Evolutionary conservation across 2,797 vertebrate genomes (phyloP).

Genomic region (Typhlichthys eigenmanni): DNA sequence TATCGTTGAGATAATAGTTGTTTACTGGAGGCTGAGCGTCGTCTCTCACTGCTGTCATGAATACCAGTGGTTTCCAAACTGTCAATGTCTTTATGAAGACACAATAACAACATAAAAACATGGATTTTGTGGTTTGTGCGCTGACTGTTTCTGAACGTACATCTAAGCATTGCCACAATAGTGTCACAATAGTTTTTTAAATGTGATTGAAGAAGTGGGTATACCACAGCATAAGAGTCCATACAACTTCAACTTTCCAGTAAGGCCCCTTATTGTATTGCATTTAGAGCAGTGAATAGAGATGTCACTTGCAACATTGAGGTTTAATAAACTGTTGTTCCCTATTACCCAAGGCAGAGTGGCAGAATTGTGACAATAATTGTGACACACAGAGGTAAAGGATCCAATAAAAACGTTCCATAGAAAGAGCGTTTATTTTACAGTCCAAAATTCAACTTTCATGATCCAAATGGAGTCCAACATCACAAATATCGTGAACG

Average conservation of each 20-base stretch:
- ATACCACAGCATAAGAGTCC: constrained; percentile 18
- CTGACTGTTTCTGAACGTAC: constrained; percentile 43
- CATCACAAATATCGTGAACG: too few relatives aligned
- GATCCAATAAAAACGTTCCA: too few relatives aligned
- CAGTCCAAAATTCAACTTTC: too few relatives aligned
- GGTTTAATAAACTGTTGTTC: too few relatives aligned
- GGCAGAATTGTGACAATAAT: too few relatives aligned
- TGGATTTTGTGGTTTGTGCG: constrained; percentile 53
- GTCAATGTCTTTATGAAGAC: constrained; percentile 63
- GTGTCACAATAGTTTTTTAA: constrained; percentile 43
- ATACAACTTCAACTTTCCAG: too few relatives aligned
- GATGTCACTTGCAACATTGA: background rate
- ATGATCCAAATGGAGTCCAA: too few relatives aligned
- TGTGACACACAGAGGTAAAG: too few relatives aligned
- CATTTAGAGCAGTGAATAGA: background rate
- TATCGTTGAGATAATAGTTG: constrained; percentile 69
- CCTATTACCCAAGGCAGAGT: too few relatives aligned
- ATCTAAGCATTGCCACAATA: too few relatives aligned
- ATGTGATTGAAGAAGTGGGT: constrained; percentile 17
- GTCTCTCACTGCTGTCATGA: constrained; percentile 57
- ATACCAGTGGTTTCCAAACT: constrained; percentile 58
- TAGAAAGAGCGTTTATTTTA: too few relatives aligned
- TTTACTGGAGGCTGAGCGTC: constrained; percentile 59
- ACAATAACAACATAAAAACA: constrained; percentile 73
- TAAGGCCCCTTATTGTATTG: background rate